Percentiles rank a stretch among this genome's conserved stretches.
These are phyloP conservation scores for Aphaenogaster ashmeadi DNA, from an alignment of 1,140 invertebrate genomes.

Conservation along the genomic window DNA sequence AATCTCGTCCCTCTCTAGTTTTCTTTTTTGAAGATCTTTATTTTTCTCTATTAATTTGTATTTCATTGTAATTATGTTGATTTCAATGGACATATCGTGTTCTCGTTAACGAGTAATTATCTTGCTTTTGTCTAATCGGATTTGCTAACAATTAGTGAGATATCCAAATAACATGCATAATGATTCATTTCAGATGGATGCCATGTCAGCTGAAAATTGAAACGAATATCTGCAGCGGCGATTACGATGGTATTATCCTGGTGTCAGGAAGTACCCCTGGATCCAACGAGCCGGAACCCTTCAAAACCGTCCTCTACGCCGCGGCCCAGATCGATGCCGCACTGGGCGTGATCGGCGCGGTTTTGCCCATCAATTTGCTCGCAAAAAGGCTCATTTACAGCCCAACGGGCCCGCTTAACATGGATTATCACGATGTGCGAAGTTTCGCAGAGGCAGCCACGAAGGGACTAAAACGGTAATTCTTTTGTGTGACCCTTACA, in stretches of 20 bases:
- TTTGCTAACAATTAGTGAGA: conserved; percentile 31
- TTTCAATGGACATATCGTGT: background rate
- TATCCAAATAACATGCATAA: conserved; percentile 23
- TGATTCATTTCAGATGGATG: conserved; percentile 82
- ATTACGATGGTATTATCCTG: conserved; percentile 85
- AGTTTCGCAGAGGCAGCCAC: conserved; percentile 89
- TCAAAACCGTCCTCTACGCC: conserved; percentile 82
- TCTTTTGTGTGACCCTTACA: conserved; percentile 27
- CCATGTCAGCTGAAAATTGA: conserved; percentile 83
- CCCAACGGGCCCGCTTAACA: conserved; percentile 92
- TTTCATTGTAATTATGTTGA: conserved; percentile 20
- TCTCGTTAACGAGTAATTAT: conserved; percentile 30
- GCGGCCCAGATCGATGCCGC: conserved; percentile 82
- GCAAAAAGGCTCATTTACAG: conserved; percentile 91
- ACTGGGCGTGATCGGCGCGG: conserved; percentile 83
- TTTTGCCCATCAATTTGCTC: conserved; percentile 90
- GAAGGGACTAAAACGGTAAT: conserved; percentile 89
- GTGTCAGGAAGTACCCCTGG: conserved; percentile 82
- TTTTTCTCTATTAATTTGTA: background rate
- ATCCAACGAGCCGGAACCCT: conserved; percentile 83
- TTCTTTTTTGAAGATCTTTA: background rate
- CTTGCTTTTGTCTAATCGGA: conserved; percentile 21
- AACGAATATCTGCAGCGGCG: conserved; percentile 79
- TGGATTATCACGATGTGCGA: conserved; percentile 94
- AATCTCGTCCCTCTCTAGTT: background rate